Percentiles rank a stretch among this genome's conserved stretches.
Conservation (phyloP, 2,113 vertebrate species). For the Pipra filicauda region DNA sequence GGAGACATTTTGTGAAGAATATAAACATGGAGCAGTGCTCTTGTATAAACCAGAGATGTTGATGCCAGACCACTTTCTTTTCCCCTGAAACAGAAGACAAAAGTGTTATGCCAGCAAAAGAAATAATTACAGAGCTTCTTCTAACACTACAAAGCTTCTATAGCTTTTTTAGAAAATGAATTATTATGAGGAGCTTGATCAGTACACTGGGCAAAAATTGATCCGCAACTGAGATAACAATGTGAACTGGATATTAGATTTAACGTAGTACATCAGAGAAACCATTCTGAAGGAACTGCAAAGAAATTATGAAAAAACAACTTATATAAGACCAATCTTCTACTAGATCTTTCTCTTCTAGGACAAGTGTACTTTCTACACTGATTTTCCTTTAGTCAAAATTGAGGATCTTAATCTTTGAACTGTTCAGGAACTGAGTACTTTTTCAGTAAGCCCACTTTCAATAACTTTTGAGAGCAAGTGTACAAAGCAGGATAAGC, state of each 20-base stretch:
- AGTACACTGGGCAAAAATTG: neutral
- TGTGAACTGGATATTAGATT: neutral
- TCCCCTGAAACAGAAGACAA: neutral
- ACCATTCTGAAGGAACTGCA: neutral
- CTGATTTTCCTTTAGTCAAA: neutral
- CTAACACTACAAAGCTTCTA: neutral
- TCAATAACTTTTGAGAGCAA: neutral
- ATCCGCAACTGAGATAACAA: neutral
- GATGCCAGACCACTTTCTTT: neutral
- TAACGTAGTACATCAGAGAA: neutral
- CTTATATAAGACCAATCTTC: neutral
- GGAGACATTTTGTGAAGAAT: neutral
- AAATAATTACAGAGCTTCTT: neutral
- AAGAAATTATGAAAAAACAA: neutral
- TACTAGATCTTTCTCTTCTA: neutral
- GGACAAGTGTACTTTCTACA: neutral
- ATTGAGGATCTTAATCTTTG: neutral
- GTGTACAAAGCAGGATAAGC: neutral
- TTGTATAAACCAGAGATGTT: neutral
- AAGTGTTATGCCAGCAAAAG: neutral
- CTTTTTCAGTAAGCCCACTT: neutral
- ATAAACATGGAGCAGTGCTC: neutral
- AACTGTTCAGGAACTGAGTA: neutral
- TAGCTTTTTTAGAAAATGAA: neutral
- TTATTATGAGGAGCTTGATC: neutral